Percentiles rank a stretch among this genome's conserved stretches.
Evolutionary conservation across 2,113 vertebrate species (phyloP).

Genomic region (Balaeniceps rex): DNA sequence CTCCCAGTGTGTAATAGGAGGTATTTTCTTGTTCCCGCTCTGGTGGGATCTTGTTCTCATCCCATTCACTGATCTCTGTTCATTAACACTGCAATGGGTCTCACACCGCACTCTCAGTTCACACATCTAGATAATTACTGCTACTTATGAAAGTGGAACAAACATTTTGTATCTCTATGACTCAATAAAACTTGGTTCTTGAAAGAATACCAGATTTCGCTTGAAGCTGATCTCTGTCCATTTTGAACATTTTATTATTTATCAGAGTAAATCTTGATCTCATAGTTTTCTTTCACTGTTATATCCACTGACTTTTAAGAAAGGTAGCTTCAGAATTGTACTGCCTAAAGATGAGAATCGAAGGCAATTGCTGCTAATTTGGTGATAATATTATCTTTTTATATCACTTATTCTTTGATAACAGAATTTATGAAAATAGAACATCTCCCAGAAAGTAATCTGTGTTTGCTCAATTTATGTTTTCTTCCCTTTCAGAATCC

Average conservation of each 20-base stretch:
- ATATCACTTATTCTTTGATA: constrained; percentile 22
- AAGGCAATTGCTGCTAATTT: background rate
- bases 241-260: background rate
- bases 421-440: constrained; percentile 34
- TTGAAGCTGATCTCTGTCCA: background rate
- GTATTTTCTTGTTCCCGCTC: background rate
- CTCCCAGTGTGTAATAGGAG: background rate
- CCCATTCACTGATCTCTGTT: background rate
- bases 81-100: background rate
- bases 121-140: background rate
- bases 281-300: background rate
- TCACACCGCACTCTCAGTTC: background rate
- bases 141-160: background rate
- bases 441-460: background rate
- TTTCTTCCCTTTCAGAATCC: background rate
- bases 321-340: background rate
- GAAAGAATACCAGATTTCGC: background rate
- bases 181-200: background rate
- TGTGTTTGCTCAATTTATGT: background rate
- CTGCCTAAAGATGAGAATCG: background rate
- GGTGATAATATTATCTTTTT: background rate
- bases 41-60: background rate
- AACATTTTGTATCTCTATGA: background rate
- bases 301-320: background rate
- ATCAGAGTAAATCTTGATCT: background rate